phyloP scores from a whole-genome alignment of 2,888 invertebrate genomes.

The Pseudococcus jackbeardsleyi region DNA sequence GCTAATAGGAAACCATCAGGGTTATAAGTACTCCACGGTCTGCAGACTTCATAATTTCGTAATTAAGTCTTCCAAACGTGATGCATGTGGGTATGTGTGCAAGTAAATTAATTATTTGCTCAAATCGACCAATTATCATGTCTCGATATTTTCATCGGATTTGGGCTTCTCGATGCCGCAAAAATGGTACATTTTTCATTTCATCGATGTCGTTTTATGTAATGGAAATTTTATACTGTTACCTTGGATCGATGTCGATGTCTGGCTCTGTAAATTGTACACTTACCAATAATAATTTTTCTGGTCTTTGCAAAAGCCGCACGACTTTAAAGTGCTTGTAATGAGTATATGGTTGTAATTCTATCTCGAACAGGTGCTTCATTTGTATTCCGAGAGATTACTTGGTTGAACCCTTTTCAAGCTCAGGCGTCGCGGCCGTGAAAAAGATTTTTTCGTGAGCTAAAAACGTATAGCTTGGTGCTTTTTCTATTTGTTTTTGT shows the following conservation, averaged over 20 bases:
- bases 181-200: not conserved
- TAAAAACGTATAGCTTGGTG: not conserved
- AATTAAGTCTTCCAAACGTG: conserved; percentile 38
- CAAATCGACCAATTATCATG: conserved; percentile 33
- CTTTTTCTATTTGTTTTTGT: not conserved
- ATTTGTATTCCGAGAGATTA: not conserved
- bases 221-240: not conserved
- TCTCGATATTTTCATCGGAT: conserved; percentile 14
- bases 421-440: not conserved
- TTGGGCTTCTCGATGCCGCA: not conserved
- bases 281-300: not conserved
- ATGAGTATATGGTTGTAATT: not conserved
- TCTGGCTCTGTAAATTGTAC: not conserved
- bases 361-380: not conserved
- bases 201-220: not conserved
- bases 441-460: not conserved
- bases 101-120: conserved; percentile 39
- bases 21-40: conserved; percentile 48
- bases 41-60: conserved; percentile 53
- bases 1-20: conserved; percentile 36
- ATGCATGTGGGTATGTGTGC: not conserved
- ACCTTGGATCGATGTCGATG: not conserved
- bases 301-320: not conserved
- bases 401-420: not conserved
- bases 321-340: not conserved